Base-by-base conservation (phyloP, 2,797 vertebrate species). In the Falco novaeseelandiae region DNA sequence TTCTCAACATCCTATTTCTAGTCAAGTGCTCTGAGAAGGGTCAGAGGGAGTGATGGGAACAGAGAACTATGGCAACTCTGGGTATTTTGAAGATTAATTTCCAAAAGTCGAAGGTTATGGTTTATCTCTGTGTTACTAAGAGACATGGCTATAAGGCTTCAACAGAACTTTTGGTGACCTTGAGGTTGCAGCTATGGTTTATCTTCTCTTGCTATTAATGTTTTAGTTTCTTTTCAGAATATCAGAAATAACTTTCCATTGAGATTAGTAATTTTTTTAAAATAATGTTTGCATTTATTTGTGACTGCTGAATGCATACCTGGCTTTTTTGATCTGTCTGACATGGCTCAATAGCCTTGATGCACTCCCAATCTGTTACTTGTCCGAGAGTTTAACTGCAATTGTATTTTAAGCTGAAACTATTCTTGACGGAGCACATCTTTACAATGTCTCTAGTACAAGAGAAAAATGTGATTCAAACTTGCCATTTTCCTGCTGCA, bases 71-170 rank as follows among this genome's bases (percentile, higher is more conserved):
- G 52, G 51, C 51, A 83, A 6, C 63, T 70, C 16, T 40, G 21
- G 32, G 14, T 89, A 82, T 90, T 87, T 87, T 84, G 25, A 91
- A 94, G 38, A 93, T 4, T 13, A 83, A 83, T 83, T 90, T 93
- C 52, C 52, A 30, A 40, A 95, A 87, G 81, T 48, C 38, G 4
- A 66, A 82, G 34, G n/a, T 59, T 87, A 63, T 73, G 44, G 66
- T 84, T 92, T 90, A 52, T 89, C 34, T 65, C 76, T 63, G 36
- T 85, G 25, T 94, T 91, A 69, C 78, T 89, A 63, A 92, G 77
- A 83, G 14, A 89, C 15, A 0, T 3, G 3, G 59, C 27, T 66
- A 16, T 38, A 65, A 86, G 19, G 12, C 34, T 87, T 82, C 19
- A 51, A 38, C 22, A 73, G 74, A 93, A 69, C 55, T 84, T 87